Percentiles rank a stretch among this genome's conserved stretches.
These are phyloP conservation scores for Ormia ochracea DNA, from an alignment of 2,888 invertebrate species.

Conservation along the genomic window DNA sequence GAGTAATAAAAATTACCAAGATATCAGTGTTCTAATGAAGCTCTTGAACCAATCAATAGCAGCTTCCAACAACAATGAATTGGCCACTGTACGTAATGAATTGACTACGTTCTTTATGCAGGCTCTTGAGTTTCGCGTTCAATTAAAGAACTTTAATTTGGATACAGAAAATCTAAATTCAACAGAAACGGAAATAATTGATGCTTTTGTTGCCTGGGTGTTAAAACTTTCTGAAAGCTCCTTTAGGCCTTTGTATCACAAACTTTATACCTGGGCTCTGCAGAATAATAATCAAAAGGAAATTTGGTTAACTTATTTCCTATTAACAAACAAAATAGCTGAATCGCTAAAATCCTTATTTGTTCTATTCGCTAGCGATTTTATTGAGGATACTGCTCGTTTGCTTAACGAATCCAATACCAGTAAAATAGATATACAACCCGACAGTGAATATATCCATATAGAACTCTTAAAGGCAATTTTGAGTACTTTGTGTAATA, in stretches of 20 bases:
- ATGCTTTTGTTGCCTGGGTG: constrained; percentile 87
- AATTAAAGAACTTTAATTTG: constrained; percentile 74
- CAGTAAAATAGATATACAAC: constrained; percentile 78
- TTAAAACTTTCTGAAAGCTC: constrained; percentile 92
- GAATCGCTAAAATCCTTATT: constrained; percentile 91
- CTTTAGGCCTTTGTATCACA: constrained; percentile 92
- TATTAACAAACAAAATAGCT: constrained; percentile 86
- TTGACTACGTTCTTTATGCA: constrained; percentile 86
- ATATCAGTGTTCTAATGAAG: constrained; percentile 85
- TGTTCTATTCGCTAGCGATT: constrained; percentile 91
- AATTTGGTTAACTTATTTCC: constrained; percentile 83
- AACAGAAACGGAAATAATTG: constrained; percentile 86
- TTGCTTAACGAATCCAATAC: constrained; percentile 84
- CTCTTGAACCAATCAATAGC: constrained; percentile 85
- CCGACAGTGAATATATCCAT: constrained; percentile 76
- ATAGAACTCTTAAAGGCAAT: constrained; percentile 80
- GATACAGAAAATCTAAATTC: constrained; percentile 77
- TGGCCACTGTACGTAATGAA: constrained; percentile 82
- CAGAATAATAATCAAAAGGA: constrained; percentile 75
- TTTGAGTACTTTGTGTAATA: constrained; percentile 84
- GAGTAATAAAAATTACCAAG: constrained; percentile 78
- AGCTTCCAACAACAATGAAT: constrained; percentile 81
- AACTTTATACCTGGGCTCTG: constrained; percentile 90
- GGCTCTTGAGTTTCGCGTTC: constrained; percentile 83
- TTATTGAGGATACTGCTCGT: constrained; percentile 87